phyloP scores from a whole-genome alignment of 2,888 invertebrate species.

The Drosophila kokeensis region DNA sequence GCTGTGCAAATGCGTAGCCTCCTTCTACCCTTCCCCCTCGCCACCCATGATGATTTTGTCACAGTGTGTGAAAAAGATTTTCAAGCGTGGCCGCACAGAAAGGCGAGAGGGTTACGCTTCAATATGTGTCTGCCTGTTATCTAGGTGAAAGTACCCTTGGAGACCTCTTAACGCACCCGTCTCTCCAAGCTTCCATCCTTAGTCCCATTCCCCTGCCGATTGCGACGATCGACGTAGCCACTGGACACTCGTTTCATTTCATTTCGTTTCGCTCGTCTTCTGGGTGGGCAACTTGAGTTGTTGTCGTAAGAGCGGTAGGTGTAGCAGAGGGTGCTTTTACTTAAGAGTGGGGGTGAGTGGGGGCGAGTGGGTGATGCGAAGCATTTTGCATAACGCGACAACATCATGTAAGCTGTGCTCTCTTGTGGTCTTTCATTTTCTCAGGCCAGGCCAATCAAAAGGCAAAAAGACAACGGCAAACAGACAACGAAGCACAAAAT shows the following conservation, averaged over 20 bases:
- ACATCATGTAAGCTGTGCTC: conserved; percentile 62
- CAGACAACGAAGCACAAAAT: conserved; percentile 37
- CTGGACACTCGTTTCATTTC: conserved; percentile 35
- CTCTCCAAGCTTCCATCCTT: not conserved
- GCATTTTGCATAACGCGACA: conserved; percentile 77
- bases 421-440: conserved; percentile 45
- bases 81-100: conserved; percentile 44
- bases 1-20: conserved; percentile 67
- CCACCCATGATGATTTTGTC: conserved; percentile 33
- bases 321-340: not conserved
- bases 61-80: conserved; percentile 66
- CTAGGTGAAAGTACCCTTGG: conserved; percentile 67
- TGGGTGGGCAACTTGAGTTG: conserved; percentile 66
- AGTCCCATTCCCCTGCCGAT: not conserved
- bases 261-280: conserved; percentile 45
- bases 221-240: conserved; percentile 25
- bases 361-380: conserved; percentile 13
- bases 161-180: conserved; percentile 24
- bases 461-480: conserved; percentile 9
- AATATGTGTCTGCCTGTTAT: conserved; percentile 28
- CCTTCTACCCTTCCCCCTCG: not conserved
- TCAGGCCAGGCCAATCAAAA: conserved; percentile 56
- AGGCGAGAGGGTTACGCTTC: conserved; percentile 55
- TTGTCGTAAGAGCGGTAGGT: conserved; percentile 24
- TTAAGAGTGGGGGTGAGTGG: not conserved